Conservation (phyloP, 2,113 vertebrate genomes). For the Parus major region DNA sequence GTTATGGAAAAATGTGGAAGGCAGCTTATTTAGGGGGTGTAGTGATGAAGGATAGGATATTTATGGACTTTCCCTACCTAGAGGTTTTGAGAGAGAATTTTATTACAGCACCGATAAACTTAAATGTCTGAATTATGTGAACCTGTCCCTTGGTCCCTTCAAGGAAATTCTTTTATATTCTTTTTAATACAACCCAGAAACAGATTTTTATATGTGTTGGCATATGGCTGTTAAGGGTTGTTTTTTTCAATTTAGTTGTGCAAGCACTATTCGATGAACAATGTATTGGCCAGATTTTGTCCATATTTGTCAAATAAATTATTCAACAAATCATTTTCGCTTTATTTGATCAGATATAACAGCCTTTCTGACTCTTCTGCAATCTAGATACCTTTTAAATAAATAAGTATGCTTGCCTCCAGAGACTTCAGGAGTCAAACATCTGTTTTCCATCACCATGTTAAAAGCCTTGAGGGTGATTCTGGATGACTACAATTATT, state of each 20-base stretch:
- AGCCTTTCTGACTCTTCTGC: conserved; percentile 38
- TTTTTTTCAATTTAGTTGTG: not conserved
- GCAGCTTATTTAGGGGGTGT: not conserved
- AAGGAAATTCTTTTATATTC: not conserved
- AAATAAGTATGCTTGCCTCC: conserved; percentile 33
- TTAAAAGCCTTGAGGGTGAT: conserved; percentile 20
- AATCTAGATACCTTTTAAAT: conserved; percentile 55
- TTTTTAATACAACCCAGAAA: not conserved
- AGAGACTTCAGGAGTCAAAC: not conserved
- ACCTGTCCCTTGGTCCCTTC: not conserved
- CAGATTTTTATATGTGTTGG: not conserved
- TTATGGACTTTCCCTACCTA: not conserved
- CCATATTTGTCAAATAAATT: conserved; percentile 64
- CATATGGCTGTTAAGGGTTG: not conserved
- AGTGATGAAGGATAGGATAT: not conserved
- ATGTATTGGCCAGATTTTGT: conserved; percentile 37
- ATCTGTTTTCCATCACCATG: conserved; percentile 33
- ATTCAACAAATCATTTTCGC: conserved; percentile 45
- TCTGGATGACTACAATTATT: conserved; percentile 7
- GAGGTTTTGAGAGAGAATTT: conserved; percentile 1
- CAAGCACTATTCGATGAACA: conserved; percentile 39
- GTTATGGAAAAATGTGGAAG: not conserved
- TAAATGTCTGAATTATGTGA: not conserved
- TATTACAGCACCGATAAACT: not conserved
- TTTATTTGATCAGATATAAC: conserved; percentile 55